These are phyloP conservation scores for Eulemur coronatus DNA, from an alignment of 2,797 vertebrate species.

Conservation along the genomic window DNA sequence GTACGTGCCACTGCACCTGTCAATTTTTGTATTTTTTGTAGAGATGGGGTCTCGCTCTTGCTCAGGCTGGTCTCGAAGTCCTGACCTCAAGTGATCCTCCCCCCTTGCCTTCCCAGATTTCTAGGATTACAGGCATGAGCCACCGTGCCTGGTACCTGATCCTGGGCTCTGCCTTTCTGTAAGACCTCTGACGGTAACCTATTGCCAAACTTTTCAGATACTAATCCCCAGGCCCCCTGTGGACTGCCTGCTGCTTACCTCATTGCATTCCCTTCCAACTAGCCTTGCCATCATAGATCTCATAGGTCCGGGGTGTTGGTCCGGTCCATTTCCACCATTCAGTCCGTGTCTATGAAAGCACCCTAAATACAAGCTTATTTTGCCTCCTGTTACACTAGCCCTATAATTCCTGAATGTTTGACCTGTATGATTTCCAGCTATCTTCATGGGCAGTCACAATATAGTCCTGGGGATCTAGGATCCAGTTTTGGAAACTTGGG, in stretches of 20 bases:
- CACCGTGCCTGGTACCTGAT: background rate
- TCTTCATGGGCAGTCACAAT: background rate
- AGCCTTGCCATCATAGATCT: background rate
- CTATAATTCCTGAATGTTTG: background rate
- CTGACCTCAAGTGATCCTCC: background rate
- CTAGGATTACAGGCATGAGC: background rate
- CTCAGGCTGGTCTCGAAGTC: background rate
- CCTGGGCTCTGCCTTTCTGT: background rate
- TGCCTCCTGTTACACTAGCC: background rate
- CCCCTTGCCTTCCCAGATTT: background rate
- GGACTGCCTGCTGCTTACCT: too few relatives aligned
- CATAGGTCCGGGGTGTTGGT: background rate
- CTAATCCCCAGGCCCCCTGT: background rate
- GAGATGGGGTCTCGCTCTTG: background rate
- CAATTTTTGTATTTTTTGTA: background rate
- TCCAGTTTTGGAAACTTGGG: background rate
- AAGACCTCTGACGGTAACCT: background rate
- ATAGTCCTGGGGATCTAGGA: background rate
- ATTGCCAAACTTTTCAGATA: background rate
- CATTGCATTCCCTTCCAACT: background rate
- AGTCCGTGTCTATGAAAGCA: background rate
- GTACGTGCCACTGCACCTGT: accelerated
- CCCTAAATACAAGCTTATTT: background rate
- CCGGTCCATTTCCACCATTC: background rate
- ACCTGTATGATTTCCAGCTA: background rate